phyloP scores from a whole-genome alignment of 2,888 invertebrate species.

The Apamea crenata region DNA sequence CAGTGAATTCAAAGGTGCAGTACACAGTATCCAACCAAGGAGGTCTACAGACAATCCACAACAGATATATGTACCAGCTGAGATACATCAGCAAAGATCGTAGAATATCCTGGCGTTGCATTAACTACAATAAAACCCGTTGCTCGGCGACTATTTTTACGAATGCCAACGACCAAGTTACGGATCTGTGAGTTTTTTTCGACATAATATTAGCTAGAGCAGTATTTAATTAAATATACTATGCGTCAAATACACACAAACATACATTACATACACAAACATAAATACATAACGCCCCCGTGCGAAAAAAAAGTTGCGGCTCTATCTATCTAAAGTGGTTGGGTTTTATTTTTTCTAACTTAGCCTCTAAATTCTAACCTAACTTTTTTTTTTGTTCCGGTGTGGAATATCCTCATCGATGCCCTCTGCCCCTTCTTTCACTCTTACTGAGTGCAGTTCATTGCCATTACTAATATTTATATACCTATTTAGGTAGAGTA shows the following conservation, averaged over 20 bases:
- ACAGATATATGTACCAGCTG: slow-evolving; percentile 82
- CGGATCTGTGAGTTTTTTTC: slow-evolving; percentile 75
- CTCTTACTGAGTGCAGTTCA: too few relatives aligned
- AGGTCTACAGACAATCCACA: slow-evolving; percentile 81
- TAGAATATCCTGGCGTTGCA: slow-evolving; percentile 81
- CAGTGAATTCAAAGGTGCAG: slow-evolving; percentile 68
- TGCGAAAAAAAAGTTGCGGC: too few relatives aligned
- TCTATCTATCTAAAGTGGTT: too few relatives aligned
- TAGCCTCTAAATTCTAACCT: too few relatives aligned
- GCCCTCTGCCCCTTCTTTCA: too few relatives aligned
- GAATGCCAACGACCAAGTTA: slow-evolving; percentile 75
- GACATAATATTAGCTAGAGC: neutral
- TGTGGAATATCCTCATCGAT: too few relatives aligned
- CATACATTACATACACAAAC: neutral
- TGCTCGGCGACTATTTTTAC: slow-evolving; percentile 83
- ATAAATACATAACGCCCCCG: neutral
- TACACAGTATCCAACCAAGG: slow-evolving; percentile 84
- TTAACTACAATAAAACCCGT: slow-evolving; percentile 77
- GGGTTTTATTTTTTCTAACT: too few relatives aligned
- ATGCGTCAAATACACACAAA: too few relatives aligned
- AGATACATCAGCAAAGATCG: slow-evolving; percentile 74
- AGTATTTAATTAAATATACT: neutral
- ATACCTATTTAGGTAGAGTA: too few relatives aligned
- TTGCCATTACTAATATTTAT: too few relatives aligned
- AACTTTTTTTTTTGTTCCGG: too few relatives aligned